Base-by-base conservation (phyloP, 2,888 invertebrate genomes). In the Hetaerina titia region DNA sequence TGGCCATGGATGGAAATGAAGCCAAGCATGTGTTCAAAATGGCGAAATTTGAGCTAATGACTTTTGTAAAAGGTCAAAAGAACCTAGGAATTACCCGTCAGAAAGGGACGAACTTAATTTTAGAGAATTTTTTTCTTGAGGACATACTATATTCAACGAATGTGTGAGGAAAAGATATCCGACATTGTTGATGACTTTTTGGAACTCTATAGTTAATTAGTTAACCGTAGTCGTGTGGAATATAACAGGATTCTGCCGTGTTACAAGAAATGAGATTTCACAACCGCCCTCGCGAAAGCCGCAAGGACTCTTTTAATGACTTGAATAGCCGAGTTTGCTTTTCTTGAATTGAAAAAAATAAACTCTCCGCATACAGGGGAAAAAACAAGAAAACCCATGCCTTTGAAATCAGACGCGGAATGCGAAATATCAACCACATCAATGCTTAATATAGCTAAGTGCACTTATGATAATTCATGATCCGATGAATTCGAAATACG, bases 401-500 rank as follows among this genome's bases (percentile, higher is more conserved):
- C 31, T 31, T 11, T 4, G 31, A 15, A 81, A 81, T 81, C 31
- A 31, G 25, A 31, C 31, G 81, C 81, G 31, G 81, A 81, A 81
- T 31, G 81, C 81, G 11, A 31, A 31, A 31, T 81, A 81, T 7
- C 22, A 31, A 31, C 81, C 81, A 81, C 81, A 81, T 81, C 81
- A 81, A 81, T 81, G 81, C 81, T 25, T 81, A 31, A 81, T 81
- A 81, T 81, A 81, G 25, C 13, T 25, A 81, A 81, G 31, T 81
- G 81, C 11, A 81, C 81, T 81, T 11, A 81, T 81, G 81, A 31
- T 31, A 81, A 81, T 81, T 81, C 81, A 81, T 81, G 81, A 31
- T 25, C 13, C 81, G 31, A 25, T 81, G 81, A 81, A 81, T 81
- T 81, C 81, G 81, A 31, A 81, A 69, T 69, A 69, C 69, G 81